Percentiles rank a stretch among this genome's conserved stretches.
phyloP scores from a whole-genome alignment of 2,888 invertebrate genomes.

The Geophilus truncorum region DNA sequence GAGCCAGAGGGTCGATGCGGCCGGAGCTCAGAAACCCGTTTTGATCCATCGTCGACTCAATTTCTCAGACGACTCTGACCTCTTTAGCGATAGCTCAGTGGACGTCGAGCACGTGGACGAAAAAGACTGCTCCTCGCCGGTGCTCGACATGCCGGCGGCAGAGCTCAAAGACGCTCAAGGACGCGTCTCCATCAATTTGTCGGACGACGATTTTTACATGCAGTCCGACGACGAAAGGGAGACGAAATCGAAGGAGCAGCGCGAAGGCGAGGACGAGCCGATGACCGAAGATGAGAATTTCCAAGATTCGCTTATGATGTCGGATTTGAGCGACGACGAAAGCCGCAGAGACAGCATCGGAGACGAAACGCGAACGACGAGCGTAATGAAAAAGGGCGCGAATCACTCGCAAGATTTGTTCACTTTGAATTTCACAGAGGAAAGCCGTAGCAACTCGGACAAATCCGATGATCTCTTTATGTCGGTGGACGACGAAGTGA shows the following conservation, averaged over 20 bases:
- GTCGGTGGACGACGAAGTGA: not conserved
- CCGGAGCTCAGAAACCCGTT: not conserved
- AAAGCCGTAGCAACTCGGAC: not conserved
- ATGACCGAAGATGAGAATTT: not conserved
- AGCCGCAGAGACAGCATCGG: not conserved
- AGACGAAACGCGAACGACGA: not conserved
- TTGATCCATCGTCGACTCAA: not conserved
- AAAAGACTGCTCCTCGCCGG: not conserved
- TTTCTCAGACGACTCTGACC: not conserved
- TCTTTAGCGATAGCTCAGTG: not conserved
- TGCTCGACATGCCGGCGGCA: not conserved
- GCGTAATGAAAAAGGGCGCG: not conserved
- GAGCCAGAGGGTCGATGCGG: not conserved
- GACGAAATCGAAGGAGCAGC: not conserved
- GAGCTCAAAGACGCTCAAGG: not conserved
- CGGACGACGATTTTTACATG: not conserved
- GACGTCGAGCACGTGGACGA: not conserved
- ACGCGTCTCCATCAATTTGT: not conserved
- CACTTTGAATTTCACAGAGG: not conserved
- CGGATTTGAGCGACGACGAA: not conserved
- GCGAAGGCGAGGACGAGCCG: not conserved
- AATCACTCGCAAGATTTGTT: not conserved
- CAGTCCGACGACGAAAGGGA: not conserved
- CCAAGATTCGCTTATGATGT: not conserved
- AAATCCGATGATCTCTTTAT: not conserved